Base-by-base conservation (phyloP, 2,888 invertebrate genomes). In the Calameuta idolon region DNA sequence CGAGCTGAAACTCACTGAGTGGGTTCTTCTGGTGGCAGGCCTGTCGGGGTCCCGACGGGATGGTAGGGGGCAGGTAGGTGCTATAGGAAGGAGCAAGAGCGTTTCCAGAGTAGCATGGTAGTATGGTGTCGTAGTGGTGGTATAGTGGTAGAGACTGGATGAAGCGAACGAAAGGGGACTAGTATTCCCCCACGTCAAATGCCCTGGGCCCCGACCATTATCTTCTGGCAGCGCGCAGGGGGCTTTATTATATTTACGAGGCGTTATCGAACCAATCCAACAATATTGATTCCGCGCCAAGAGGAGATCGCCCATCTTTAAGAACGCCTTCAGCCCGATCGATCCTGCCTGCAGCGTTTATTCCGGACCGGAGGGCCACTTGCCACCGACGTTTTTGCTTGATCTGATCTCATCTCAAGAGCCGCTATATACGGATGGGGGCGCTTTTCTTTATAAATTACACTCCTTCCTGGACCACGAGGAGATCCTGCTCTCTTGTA, bases 231-330 rank as follows among this genome's bases (percentile, higher is more conserved):
- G 78, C 31, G 84, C 83, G 81, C 83, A 81, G 80, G 83, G 83
- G 81, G 83, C 84, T 88, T 89, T 88, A 88, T 89, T 89, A 89
- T 88, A 89, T 89, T 89, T 89, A 89, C 87, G 88, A 87, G 87
- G 87, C 88, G 86, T 89, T 89, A 89, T 89, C 89, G 84, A 85
- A 73, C 80, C 87, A 87, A 89, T 89, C 89, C 87, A 86, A 86
- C 86, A 87, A 89, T 89, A 89, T 89, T 89, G 89, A 89, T 89
- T 89, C 86, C 88, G 81, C 80, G 84, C 85, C 69, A 31, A 34
- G 69, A 76, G 82, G 81, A 81, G 85, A 86, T 85, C 81, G 84
- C 80, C 79, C 83, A 83, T 84, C 83, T 87, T 87, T 76, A 81
- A 81, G 82, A 83, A 86, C 75, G 78, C 81, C 79, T 77, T 80